Percentiles rank a stretch among this genome's conserved stretches.
These are phyloP conservation scores for Promerops cafer DNA, from an alignment of 2,113 vertebrate species.

Conservation along the genomic window DNA sequence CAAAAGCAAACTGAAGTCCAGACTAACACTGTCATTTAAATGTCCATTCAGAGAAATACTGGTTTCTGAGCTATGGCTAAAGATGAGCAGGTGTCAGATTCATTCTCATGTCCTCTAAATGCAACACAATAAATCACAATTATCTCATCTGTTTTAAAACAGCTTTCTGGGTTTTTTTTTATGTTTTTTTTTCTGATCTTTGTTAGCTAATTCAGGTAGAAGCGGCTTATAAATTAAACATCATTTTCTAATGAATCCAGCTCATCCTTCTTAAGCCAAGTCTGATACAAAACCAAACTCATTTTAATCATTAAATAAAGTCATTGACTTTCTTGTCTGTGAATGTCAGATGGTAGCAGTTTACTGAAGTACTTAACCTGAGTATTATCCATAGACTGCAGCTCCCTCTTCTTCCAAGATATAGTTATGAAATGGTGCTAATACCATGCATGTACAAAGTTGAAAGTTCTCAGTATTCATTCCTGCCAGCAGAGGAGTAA, in stretches of 20 bases:
- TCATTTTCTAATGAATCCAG: neutral
- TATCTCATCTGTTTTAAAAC: neutral
- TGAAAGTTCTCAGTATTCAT: neutral
- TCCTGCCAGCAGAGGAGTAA: neutral
- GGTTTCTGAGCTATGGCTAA: neutral
- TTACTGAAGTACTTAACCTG: neutral
- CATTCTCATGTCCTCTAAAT: neutral
- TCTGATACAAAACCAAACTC: neutral
- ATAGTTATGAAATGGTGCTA: neutral
- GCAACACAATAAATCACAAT: neutral
- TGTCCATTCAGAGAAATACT: neutral
- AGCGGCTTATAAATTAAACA: constrained; percentile 7
- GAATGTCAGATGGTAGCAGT: neutral
- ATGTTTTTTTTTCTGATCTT: neutral
- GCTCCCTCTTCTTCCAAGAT: neutral
- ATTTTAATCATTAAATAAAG: neutral
- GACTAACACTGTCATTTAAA: neutral
- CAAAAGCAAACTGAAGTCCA: neutral
- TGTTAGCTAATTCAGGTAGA: neutral
- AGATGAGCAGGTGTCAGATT: neutral
- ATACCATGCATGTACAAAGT: neutral
- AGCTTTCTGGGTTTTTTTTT: neutral
- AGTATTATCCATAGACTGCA: neutral
- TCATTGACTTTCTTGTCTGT: neutral
- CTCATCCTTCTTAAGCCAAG: neutral